Evolutionary conservation across 2,797 vertebrate species (phyloP).

Genomic region (Aphelocoma californica): DNA sequence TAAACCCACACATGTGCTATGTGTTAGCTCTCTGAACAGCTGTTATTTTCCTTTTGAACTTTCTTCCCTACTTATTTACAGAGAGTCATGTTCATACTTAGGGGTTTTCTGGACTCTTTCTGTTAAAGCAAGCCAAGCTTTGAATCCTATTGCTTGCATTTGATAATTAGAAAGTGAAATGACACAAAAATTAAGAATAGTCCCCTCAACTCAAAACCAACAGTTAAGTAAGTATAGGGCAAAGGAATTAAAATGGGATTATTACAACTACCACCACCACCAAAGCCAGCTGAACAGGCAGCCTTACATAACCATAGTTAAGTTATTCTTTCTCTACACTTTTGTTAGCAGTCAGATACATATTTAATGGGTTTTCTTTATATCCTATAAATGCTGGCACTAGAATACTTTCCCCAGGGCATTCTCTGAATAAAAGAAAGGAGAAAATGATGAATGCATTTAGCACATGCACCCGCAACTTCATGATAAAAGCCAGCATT

Average conservation of each 20-base stretch:
- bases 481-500: slow-evolving; percentile 78
- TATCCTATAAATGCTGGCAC: slow-evolving; percentile 78
- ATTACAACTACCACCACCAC: not conserved
- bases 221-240: slow-evolving; percentile 15
- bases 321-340: slow-evolving; percentile 52
- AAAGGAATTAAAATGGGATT: not conserved
- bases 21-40: not conserved
- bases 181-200: not conserved
- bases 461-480: slow-evolving; percentile 76
- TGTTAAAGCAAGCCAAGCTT: not conserved
- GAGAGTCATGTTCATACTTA: not conserved
- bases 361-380: slow-evolving; percentile 82
- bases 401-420: slow-evolving; percentile 73
- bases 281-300: not conserved
- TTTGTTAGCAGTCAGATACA: slow-evolving; percentile 75
- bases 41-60: not conserved
- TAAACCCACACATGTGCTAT: rapidly evolving
- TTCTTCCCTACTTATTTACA: not conserved
- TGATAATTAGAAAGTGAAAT: not conserved
- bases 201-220: not conserved
- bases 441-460: slow-evolving; percentile 75
- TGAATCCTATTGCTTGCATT: not conserved
- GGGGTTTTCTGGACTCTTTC: not conserved
- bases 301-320: slow-evolving; percentile 42
- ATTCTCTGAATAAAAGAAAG: slow-evolving; percentile 72